Evolutionary conservation across 2,888 invertebrate genomes (phyloP).

Genomic region (Tachina lurida): DNA sequence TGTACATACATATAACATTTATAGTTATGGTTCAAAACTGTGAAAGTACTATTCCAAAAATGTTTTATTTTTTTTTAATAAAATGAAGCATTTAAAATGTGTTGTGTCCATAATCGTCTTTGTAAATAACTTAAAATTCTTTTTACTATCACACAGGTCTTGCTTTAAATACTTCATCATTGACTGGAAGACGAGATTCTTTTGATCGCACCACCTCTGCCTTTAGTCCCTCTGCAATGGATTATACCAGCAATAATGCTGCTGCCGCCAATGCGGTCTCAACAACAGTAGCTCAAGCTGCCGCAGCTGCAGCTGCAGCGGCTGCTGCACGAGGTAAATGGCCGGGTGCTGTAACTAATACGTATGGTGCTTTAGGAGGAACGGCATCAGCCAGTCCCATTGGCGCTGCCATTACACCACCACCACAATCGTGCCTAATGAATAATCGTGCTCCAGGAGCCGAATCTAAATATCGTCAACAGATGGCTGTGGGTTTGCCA

Average conservation of each 20-base stretch:
- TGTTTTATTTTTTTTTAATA: neutral
- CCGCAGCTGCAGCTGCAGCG: conserved; percentile 78
- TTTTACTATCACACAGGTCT: conserved; percentile 83
- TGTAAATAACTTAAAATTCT: neutral
- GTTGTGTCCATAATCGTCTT: neutral
- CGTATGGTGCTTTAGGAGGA: conserved; percentile 81
- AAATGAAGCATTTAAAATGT: neutral
- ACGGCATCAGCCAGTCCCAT: conserved; percentile 83
- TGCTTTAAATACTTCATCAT: conserved; percentile 86
- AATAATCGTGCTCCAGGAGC: conserved; percentile 92
- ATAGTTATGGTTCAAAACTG: no score
- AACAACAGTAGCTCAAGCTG: conserved; percentile 81
- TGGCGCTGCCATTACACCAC: conserved; percentile 87
- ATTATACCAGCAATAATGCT: conserved; percentile 84
- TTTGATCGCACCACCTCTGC: conserved; percentile 90
- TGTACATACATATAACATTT: no score
- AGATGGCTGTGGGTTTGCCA: conserved; percentile 82
- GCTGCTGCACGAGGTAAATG: conserved; percentile 83
- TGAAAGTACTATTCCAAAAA: no score
- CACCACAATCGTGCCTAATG: conserved; percentile 88
- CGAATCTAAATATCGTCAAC: conserved; percentile 91
- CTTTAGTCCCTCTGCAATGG: conserved; percentile 89
- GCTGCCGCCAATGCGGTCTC: conserved; percentile 81
- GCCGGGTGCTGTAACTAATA: conserved; percentile 82
- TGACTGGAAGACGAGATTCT: conserved; percentile 89